Evolutionary conservation across 2,797 vertebrate species (phyloP).

Genomic region (Hypotaenidia philippensis): DNA sequence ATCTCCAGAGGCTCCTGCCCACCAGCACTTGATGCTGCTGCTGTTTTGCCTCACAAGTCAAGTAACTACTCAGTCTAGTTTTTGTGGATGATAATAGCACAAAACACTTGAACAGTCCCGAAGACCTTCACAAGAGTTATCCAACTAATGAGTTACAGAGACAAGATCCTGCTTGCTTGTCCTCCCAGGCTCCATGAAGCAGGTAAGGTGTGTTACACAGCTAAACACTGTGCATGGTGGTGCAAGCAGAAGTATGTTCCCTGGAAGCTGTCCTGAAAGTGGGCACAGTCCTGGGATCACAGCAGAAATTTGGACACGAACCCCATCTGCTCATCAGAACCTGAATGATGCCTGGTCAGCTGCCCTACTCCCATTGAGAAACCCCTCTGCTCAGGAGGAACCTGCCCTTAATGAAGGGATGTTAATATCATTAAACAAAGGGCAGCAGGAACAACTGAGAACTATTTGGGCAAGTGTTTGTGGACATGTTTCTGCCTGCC

Average conservation of each 20-base stretch:
- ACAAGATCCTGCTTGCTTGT: not conserved
- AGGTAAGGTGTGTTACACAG: not conserved
- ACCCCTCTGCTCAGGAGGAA: not conserved
- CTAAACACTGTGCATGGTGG: not conserved
- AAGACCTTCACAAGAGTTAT: not conserved
- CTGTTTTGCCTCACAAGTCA: not conserved
- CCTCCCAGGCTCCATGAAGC: not conserved
- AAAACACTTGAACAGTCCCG: not conserved
- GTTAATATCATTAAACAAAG: not conserved
- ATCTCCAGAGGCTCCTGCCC: not conserved
- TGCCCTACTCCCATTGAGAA: accelerated
- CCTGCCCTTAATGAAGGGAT: not conserved
- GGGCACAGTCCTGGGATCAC: not conserved
- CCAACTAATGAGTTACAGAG: accelerated
- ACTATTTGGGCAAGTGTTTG: not conserved
- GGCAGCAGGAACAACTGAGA: not conserved
- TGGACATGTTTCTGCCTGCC: not conserved
- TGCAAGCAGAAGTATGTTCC: not conserved
- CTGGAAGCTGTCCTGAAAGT: not conserved
- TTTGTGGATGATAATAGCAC: not conserved
- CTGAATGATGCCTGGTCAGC: not conserved
- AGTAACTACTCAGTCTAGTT: not conserved
- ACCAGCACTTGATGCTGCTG: not conserved
- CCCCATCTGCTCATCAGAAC: not conserved
- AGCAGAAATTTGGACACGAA: not conserved